phyloP scores from a whole-genome alignment of 53 echinoderm and acorn worm genomes.

The Paracentrotus lividus region DNA sequence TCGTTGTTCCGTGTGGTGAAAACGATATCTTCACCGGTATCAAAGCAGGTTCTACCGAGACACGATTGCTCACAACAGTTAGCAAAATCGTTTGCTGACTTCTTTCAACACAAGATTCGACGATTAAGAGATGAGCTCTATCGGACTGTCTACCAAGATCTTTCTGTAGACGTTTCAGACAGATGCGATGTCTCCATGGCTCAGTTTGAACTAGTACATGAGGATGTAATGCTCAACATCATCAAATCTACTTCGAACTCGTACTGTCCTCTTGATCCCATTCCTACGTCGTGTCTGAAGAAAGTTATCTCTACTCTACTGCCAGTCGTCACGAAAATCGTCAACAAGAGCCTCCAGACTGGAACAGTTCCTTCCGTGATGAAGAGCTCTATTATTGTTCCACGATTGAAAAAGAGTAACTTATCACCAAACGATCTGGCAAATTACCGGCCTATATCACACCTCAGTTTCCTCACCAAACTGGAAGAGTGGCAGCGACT shows the following conservation, averaged over 20 bases:
- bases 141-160: constrained; percentile 44
- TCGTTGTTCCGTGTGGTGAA: constrained; percentile 46
- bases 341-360: neutral
- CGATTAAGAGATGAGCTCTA: constrained; percentile 38
- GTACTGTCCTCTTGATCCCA: neutral
- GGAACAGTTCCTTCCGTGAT: neutral
- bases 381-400: neutral
- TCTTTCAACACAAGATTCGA: constrained; percentile 62
- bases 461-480: neutral
- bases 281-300: neutral
- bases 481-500: neutral
- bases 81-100: constrained; percentile 57
- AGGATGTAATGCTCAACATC: neutral
- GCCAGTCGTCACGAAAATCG: neutral
- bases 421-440: neutral
- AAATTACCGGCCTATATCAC: neutral
- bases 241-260: neutral
- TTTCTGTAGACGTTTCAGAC: constrained; percentile 50
- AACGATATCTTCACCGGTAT: constrained; percentile 48
- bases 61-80: neutral
- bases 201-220: constrained; percentile 45
- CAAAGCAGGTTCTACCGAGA: neutral
- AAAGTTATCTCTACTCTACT: neutral
- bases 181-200: neutral
- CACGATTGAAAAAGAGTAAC: neutral